Percentiles rank a stretch among this genome's conserved stretches.
phyloP scores from a whole-genome alignment of 1,140 invertebrate genomes.

The Hesperophylax magnus region DNA sequence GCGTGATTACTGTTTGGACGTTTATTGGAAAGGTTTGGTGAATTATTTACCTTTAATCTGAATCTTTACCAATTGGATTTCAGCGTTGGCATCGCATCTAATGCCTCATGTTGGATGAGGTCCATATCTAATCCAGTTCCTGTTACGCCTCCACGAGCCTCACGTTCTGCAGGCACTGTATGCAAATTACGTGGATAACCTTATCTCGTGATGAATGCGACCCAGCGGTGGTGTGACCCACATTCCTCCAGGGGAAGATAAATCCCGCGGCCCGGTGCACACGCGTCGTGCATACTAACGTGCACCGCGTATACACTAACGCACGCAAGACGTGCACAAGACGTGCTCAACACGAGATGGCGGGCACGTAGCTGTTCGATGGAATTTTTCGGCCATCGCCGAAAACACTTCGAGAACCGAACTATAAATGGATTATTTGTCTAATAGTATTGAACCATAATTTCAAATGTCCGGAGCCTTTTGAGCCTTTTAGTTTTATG shows the following conservation, averaged over 20 bases:
- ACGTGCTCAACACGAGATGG: not conserved
- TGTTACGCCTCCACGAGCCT: not conserved
- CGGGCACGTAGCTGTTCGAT: conserved; percentile 5
- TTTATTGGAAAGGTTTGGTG: too few species aligned
- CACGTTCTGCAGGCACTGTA: not conserved
- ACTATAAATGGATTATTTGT: not conserved
- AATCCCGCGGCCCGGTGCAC: conserved; percentile 16
- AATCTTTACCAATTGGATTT: too few species aligned
- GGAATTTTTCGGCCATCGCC: conserved; percentile 2
- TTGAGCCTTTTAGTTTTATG: too few species aligned
- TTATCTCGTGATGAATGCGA: conserved; percentile 6
- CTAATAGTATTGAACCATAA: too few species aligned
- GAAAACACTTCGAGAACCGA: conserved; percentile 4
- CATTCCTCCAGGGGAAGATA: conserved; percentile 33
- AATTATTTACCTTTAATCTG: too few species aligned
- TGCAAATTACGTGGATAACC: not conserved
- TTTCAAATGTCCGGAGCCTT: too few species aligned
- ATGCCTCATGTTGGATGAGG: too few species aligned
- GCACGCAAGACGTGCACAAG: too few species aligned
- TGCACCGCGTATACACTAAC: not conserved
- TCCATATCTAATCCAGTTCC: too few species aligned
- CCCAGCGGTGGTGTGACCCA: conserved; percentile 14
- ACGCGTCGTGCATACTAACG: conserved; percentile 20
- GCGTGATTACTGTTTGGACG: too few species aligned
- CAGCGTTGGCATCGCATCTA: too few species aligned